Evolutionary conservation across 2,888 invertebrate genomes (phyloP).

Genomic region (Drosophila recens): DNA sequence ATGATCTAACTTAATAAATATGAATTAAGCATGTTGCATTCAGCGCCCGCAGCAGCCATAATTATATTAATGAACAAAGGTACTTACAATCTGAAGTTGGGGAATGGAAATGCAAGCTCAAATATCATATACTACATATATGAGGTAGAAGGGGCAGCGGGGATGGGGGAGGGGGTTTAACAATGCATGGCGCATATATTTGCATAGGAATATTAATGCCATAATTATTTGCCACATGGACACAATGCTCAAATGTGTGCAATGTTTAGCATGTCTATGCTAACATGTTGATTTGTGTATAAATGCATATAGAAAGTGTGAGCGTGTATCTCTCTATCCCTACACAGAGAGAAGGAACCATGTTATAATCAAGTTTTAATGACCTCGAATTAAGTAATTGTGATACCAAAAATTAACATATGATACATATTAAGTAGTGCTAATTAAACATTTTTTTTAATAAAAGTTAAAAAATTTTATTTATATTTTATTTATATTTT

Average conservation of each 20-base stretch:
- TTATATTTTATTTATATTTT: too few relatives aligned
- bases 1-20: slow-evolving; percentile 22
- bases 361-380: too few relatives aligned
- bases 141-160: not conserved
- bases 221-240: slow-evolving; percentile 76
- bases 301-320: not conserved
- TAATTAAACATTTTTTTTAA: too few relatives aligned
- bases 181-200: slow-evolving; percentile 69
- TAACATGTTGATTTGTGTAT: slow-evolving; percentile 14
- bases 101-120: not conserved
- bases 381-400: too few relatives aligned
- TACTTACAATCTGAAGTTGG: slow-evolving; percentile 21
- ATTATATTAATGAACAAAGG: slow-evolving; percentile 71
- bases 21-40: slow-evolving; percentile 9
- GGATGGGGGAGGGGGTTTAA: slow-evolving; percentile 4
- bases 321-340: not conserved
- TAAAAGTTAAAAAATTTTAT: too few relatives aligned
- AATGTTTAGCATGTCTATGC: slow-evolving; percentile 65
- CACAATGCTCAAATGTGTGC: slow-evolving; percentile 63
- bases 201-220: slow-evolving; percentile 76
- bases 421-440: too few relatives aligned
- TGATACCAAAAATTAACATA: too few relatives aligned
- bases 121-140: not conserved
- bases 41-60: slow-evolving; percentile 46
- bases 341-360: too few relatives aligned